A percentile compares a stretch with the other conserved stretches of the same genome.
Conservation (phyloP, 2,888 invertebrate genomes). For the Drosophila suboccidentalis region DNA sequence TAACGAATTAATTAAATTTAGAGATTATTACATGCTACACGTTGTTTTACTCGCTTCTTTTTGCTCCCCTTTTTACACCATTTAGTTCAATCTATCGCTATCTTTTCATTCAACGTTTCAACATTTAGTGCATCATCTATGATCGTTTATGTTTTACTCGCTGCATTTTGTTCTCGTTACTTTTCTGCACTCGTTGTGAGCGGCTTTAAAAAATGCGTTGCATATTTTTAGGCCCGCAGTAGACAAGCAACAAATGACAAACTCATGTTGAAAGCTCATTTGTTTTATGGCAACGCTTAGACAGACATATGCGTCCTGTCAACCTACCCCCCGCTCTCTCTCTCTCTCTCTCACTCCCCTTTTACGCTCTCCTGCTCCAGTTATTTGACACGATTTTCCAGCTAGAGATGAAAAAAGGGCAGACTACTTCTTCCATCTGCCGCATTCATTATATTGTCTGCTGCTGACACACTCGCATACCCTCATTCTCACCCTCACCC, state of each 20-base stretch:
- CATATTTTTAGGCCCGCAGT: slow-evolving; percentile 17
- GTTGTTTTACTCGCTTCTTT: neutral
- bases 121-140: neutral
- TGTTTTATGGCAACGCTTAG: slow-evolving; percentile 74
- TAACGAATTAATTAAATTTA: neutral
- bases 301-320: slow-evolving; percentile 60
- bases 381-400: slow-evolving; percentile 79
- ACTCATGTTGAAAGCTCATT: slow-evolving; percentile 77
- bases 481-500: slow-evolving; percentile 2
- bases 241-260: slow-evolving; percentile 67
- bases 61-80: neutral
- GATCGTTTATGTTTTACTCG: neutral
- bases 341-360: neutral
- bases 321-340: slow-evolving; percentile 4
- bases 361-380: slow-evolving; percentile 50
- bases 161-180: neutral
- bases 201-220: slow-evolving; percentile 25
- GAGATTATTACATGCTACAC: neutral
- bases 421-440: slow-evolving; percentile 47
- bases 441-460: slow-evolving; percentile 73
- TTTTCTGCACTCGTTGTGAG: neutral
- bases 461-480: slow-evolving; percentile 34
- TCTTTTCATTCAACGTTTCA: too few relatives aligned
- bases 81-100: too few relatives aligned
- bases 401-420: slow-evolving; percentile 42